Evolutionary conservation across 2,888 invertebrate genomes (phyloP), one percentile per base, ranked within the genome.

Genomic region (Trichogramma dendrolimi): DNA sequence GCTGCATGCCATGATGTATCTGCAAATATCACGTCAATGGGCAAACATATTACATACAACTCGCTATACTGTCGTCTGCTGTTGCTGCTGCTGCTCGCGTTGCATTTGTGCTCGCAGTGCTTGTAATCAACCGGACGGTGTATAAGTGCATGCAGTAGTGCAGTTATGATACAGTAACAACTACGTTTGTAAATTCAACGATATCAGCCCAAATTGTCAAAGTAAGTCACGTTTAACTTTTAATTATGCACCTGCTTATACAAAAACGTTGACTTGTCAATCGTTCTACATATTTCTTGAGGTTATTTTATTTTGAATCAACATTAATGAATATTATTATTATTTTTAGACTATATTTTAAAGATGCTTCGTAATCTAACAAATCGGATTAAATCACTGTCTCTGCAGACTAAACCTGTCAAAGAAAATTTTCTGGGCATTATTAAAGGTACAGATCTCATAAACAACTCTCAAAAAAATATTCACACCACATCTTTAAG

Each of bases 1-100:
- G 47, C 67, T 46, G 7, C 70, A 71, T 62, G 73, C 72, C 75
- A 76, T 75, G 55, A 48, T 62, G 10, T 14, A 11, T 11, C 46
- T 60, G 42, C 27, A 55, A 43, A 59, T 55, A 55, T 44, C 14
- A 46, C 38, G 43, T 38, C 54, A 14, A 43, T 14, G 14, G 5
- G 41, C 41, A 11, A 14, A 42, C 14, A n/a, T 27, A 27, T 27
- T n/a, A n/a, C n/a, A n/a, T n/a, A n/a, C n/a, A 27, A 27, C 27
- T 27, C 4, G 41, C 43, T 38, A 27, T 44, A 42, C 58, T 38
- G 10, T 60, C 55, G 60, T 60, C 60, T 60, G 60, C 60, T 60
- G 55, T 6, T 10, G 5, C 10, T 11, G 6, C 48, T 14, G 11
- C 6, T 48, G 11, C 27, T 14, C 8, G 11, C 8, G 48, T 48